Conservation (phyloP, 2,113 vertebrate genomes). For the Dasyprocta punctata region DNA sequence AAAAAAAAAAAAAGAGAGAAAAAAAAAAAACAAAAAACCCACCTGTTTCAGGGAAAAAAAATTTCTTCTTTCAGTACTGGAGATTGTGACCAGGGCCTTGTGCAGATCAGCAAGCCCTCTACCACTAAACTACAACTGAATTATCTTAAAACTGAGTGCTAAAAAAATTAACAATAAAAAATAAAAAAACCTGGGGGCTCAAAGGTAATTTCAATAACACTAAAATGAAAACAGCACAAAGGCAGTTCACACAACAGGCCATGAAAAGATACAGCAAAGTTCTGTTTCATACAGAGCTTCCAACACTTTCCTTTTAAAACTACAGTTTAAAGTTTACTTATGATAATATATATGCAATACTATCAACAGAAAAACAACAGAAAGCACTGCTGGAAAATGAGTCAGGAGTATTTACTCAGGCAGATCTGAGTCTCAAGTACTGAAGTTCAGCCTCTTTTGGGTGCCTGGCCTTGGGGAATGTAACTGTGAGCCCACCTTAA, state of each 20-base stretch:
- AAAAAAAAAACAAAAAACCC: too few relatives aligned
- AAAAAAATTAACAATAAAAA: not conserved
- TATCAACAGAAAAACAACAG: not conserved
- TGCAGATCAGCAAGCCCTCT: not conserved
- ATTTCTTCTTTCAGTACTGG: not conserved
- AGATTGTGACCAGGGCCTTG: not conserved
- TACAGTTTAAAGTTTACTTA: not conserved
- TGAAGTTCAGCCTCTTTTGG: not conserved
- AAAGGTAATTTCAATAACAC: not conserved
- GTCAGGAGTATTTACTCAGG: not conserved
- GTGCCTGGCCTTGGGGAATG: not conserved
- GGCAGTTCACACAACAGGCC: not conserved
- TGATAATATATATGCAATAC: not conserved
- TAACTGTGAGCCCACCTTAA: not conserved
- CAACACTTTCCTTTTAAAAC: conserved; percentile 13
- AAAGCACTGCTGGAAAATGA: not conserved
- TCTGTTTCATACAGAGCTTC: not conserved
- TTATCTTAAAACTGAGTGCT: conserved; percentile 18
- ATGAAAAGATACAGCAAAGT: conserved; percentile 33
- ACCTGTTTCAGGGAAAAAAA: too few relatives aligned
- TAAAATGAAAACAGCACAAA: conserved; percentile 32
- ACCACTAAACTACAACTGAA: not conserved
- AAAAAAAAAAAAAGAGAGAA: too few relatives aligned
- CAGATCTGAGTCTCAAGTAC: not conserved
- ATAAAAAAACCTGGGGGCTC: not conserved